Base-by-base conservation (phyloP, 2,888 invertebrate species). In the Caenorhabditis auriculariae region DNA sequence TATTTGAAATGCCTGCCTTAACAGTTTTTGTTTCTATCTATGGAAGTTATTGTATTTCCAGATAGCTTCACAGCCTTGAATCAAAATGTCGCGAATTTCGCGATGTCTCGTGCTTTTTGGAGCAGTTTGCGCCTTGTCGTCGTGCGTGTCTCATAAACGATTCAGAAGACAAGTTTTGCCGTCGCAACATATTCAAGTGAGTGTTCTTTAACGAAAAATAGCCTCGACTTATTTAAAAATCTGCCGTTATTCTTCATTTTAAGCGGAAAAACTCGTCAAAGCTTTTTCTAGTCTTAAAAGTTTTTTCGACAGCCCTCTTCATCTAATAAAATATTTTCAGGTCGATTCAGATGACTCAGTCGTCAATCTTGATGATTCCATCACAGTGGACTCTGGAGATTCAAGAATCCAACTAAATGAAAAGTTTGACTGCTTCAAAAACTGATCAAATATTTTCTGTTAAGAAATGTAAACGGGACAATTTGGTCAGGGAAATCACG, bases 101-200 rank as follows among this genome's bases (percentile, higher is more conserved):
- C n/a, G n/a, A n/a, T n/a, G n/a, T n/a, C n/a, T n/a, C n/a, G n/a
- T n/a, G n/a, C n/a, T n/a, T n/a, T n/a, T n/a, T n/a, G n/a, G n/a
- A n/a, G n/a, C n/a, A n/a, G n/a, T n/a, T n/a, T n/a, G n/a, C n/a
- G n/a, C n/a, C n/a, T n/a, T n/a, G n/a, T n/a, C n/a, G n/a, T n/a
- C n/a, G n/a, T n/a, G n/a, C n/a, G n/a, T n/a, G n/a, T n/a, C n/a
- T n/a, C n/a, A n/a, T 24, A 35, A 37, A n/a, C 28, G 54, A 9
- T 7, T 54, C 26, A 35, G 54, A 21, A 45, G 66, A 5, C 66
- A 66, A 51, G 32, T 46, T 43, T 46, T 66, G 4, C 66, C 66
- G 5, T 66, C 66, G 0, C 46, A 66, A 49, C 66, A 66, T 57
- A 58, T 66, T 39, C 52, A 55, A 29, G 66, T 66, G n/a, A n/a